Percentiles rank a stretch among this genome's conserved stretches.
These are phyloP conservation scores for Drosophila chauvacae DNA, from an alignment of 1,140 invertebrate species.

Conservation along the genomic window DNA sequence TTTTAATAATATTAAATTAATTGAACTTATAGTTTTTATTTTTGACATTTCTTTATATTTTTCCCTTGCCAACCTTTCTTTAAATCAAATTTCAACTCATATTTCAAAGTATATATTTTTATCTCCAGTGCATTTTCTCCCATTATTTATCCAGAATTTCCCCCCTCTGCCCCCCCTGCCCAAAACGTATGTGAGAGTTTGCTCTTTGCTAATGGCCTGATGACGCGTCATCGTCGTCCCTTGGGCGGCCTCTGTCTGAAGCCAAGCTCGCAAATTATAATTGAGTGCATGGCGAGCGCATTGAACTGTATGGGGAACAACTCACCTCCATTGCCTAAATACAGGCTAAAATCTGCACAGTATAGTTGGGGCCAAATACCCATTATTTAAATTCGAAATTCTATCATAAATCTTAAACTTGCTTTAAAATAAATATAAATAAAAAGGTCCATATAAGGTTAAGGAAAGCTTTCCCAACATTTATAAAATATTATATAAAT, in stretches of 20 bases:
- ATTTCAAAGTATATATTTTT: neutral
- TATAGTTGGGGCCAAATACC: neutral
- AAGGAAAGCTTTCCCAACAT: neutral
- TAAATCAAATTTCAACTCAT: neutral
- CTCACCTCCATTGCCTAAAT: slow-evolving; percentile 1
- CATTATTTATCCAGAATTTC: neutral
- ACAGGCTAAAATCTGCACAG: neutral
- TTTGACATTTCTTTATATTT: neutral
- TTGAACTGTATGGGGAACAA: slow-evolving; percentile 58
- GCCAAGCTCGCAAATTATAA: slow-evolving; percentile 69
- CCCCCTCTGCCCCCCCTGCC: neutral
- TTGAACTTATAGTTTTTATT: no score
- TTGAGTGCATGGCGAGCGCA: slow-evolving; percentile 75
- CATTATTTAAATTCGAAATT: neutral
- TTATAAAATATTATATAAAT: neutral
- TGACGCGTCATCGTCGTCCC: slow-evolving; percentile 47
- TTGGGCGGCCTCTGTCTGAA: slow-evolving; percentile 51
- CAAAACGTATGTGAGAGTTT: slow-evolving; percentile 25
- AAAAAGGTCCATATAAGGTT: neutral
- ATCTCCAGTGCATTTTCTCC: neutral
- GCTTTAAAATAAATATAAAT: no score
- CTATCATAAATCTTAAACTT: neutral
- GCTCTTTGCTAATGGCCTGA: slow-evolving; percentile 69
- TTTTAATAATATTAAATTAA: neutral
- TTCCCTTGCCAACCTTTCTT: neutral